phyloP scores from a whole-genome alignment of 2,113 vertebrate genomes.

The Macaca nemestrina region DNA sequence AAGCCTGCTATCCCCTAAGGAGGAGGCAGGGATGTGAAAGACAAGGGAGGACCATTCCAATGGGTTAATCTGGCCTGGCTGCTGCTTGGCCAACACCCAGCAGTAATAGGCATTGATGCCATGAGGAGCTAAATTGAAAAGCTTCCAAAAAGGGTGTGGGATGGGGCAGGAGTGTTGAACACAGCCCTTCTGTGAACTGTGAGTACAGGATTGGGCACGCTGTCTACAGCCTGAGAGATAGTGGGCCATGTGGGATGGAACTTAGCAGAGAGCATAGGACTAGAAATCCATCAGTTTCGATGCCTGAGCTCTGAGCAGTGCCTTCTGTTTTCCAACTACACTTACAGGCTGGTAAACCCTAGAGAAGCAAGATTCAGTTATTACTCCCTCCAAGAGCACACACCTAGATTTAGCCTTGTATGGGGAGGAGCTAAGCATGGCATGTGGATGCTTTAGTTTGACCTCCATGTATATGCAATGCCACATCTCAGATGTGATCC shows the following conservation, averaged over 20 bases:
- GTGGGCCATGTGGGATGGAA: neutral
- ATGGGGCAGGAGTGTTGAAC: neutral
- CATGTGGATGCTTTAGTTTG: neutral
- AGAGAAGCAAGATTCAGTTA: neutral
- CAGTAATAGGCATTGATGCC: neutral
- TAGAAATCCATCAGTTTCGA: neutral
- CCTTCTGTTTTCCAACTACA: neutral
- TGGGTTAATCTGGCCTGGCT: neutral
- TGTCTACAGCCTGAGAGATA: neutral
- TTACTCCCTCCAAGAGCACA: neutral
- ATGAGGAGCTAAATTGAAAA: neutral
- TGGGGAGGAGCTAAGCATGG: neutral
- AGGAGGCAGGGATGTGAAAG: neutral
- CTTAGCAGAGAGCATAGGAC: fast-evolving
- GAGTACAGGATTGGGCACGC: neutral
- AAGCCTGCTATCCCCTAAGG: neutral
- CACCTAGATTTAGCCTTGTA: neutral
- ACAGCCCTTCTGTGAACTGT: neutral
- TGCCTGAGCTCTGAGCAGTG: neutral
- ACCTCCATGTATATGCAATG: neutral
- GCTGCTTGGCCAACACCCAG: too few relatives aligned
- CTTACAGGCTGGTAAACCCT: neutral
- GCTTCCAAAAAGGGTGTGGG: neutral
- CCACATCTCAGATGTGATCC: neutral
- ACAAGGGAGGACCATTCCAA: neutral